Percentiles rank a stretch among this genome's conserved stretches.
Conservation (phyloP, 2,797 vertebrate genomes). For the Okamejei kenojei region DNA sequence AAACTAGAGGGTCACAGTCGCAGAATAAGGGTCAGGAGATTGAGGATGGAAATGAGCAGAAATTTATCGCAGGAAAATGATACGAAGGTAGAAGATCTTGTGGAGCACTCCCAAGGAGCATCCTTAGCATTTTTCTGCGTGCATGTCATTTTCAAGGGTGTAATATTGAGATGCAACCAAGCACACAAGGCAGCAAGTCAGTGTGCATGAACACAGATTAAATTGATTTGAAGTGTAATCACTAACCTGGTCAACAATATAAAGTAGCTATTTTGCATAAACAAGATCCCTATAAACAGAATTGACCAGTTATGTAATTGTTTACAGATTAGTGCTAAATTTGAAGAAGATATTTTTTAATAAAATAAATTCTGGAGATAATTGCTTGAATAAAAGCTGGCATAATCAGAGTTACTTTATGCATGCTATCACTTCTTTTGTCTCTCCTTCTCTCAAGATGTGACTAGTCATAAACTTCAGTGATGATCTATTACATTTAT, state of each 20-base stretch:
- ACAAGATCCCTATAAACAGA: background rate
- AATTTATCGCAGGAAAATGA: no score
- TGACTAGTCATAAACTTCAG: background rate
- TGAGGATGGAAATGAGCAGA: no score
- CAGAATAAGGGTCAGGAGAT: no score
- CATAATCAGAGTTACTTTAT: background rate
- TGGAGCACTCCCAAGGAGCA: no score
- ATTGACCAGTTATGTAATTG: background rate
- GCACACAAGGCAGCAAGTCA: background rate
- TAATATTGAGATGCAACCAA: background rate
- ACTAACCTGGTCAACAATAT: background rate
- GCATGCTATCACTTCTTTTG: background rate
- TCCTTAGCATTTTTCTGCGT: background rate
- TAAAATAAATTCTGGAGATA: background rate
- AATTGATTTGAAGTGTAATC: background rate
- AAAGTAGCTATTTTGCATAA: background rate
- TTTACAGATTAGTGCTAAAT: background rate
- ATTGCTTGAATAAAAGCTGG: background rate
- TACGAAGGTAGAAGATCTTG: no score
- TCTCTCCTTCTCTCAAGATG: background rate
- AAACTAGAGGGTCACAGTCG: no score
- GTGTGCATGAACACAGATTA: background rate
- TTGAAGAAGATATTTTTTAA: background rate
- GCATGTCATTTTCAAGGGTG: no score
- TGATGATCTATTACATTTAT: background rate